Evolutionary conservation across 2,888 invertebrate species (phyloP).

Genomic region (Laspeyria flexula): DNA sequence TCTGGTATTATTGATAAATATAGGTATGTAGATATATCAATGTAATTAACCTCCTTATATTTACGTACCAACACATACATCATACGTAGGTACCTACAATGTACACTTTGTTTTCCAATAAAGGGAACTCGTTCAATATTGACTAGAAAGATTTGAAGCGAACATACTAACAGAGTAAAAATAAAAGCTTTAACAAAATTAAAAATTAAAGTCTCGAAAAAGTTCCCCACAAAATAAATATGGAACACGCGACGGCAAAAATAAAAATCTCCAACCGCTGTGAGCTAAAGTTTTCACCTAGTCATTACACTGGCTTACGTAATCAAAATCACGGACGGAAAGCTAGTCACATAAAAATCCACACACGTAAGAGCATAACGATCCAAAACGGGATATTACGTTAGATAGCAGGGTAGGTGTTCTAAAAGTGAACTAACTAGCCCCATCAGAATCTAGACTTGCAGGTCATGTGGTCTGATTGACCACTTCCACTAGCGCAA

Average conservation of each 20-base stretch:
- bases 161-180: too few species aligned
- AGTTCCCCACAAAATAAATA: too few species aligned
- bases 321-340: constrained; percentile 8
- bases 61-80: too few species aligned
- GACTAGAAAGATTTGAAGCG: too few species aligned
- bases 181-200: too few species aligned
- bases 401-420: constrained; percentile 55
- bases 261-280: neutral
- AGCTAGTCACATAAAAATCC: constrained; percentile 28
- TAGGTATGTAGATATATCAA: too few species aligned
- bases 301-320: constrained; percentile 7
- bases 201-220: too few species aligned
- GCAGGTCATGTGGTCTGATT: constrained; percentile 78
- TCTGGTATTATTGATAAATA: too few species aligned
- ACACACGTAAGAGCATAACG: constrained; percentile 20
- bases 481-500: constrained; percentile 73
- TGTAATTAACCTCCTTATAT: too few species aligned
- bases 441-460: constrained; percentile 69
- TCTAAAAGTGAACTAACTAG: constrained; percentile 66
- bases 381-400: constrained; percentile 44
- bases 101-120: too few species aligned
- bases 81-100: too few species aligned
- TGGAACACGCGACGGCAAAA: neutral
- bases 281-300: neutral
- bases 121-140: too few species aligned